phyloP scores from a whole-genome alignment of 2,113 vertebrate genomes.

The Centropristis striata region DNA sequence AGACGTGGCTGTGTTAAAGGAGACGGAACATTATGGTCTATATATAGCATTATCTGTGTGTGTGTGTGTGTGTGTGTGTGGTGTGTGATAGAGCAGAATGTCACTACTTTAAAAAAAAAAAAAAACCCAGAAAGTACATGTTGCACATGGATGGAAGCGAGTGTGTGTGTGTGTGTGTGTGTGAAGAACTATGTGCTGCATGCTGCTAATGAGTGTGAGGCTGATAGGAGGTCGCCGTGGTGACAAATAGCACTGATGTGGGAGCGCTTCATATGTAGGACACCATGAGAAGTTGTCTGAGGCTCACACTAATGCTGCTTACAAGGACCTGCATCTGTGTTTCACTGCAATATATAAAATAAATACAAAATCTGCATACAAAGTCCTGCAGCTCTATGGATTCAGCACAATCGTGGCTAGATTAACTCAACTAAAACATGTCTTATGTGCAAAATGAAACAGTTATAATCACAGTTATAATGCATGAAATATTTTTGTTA shows the following conservation, averaged over 20 bases:
- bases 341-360: no score
- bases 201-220: slow-evolving; percentile 36
- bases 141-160: slow-evolving; percentile 11
- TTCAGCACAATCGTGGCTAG: no score
- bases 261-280: slow-evolving; percentile 47
- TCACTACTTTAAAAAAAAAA: neutral
- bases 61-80: slow-evolving; percentile 15
- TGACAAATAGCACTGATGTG: slow-evolving; percentile 53
- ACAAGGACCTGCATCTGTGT: slow-evolving; percentile 14
- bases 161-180: slow-evolving; percentile 8
- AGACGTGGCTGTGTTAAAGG: slow-evolving; percentile 19
- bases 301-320: slow-evolving; percentile 21
- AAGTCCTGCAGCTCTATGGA: no score
- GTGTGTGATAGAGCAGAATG: slow-evolving; percentile 7
- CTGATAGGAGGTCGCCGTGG: slow-evolving; percentile 15
- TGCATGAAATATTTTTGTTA: no score
- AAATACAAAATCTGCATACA: no score
- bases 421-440: no score
- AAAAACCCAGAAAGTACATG: neutral
- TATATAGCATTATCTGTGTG: slow-evolving; percentile 30
- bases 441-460: no score
- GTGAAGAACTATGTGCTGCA: neutral
- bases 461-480: no score
- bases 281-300: slow-evolving; percentile 10
- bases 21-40: slow-evolving; percentile 31